A percentile compares a stretch with the other conserved stretches of the same genome.
Evolutionary conservation across 2,113 vertebrate genomes (phyloP).

Genomic region (Cathartes aura): DNA sequence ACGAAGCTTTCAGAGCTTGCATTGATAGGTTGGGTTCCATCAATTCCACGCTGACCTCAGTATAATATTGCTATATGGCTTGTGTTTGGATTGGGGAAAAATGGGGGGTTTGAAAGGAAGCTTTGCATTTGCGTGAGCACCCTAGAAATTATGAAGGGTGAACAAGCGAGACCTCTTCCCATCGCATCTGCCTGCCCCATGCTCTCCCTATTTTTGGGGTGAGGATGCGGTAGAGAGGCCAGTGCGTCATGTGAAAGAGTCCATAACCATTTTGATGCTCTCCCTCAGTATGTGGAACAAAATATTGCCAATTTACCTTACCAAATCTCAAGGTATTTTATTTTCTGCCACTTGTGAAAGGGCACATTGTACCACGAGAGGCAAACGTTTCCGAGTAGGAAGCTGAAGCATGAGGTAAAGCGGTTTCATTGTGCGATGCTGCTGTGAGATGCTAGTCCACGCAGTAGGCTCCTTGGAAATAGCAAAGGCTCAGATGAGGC

Average conservation of each 20-base stretch:
- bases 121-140: rapidly evolving
- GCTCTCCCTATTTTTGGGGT: background rate
- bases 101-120: background rate
- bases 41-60: rapidly evolving
- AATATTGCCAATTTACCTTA: rapidly evolving
- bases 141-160: background rate
- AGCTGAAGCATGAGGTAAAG: background rate
- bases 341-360: background rate
- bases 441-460: rapidly evolving
- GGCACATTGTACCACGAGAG: rapidly evolving
- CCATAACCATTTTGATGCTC: rapidly evolving
- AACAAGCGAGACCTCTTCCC: rapidly evolving
- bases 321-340: rapidly evolving
- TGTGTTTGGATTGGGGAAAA: background rate
- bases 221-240: background rate
- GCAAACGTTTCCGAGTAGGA: background rate
- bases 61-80: rapidly evolving
- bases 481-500: background rate
- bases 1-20: background rate
- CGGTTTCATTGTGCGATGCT: rapidly evolving
- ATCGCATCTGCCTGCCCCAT: rapidly evolving
- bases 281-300: background rate
- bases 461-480: rapidly evolving
- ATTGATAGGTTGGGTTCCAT: background rate
- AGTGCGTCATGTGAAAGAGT: rapidly evolving